Base-by-base conservation (phyloP, 2,797 vertebrate species). In the Carduelis carduelis region DNA sequence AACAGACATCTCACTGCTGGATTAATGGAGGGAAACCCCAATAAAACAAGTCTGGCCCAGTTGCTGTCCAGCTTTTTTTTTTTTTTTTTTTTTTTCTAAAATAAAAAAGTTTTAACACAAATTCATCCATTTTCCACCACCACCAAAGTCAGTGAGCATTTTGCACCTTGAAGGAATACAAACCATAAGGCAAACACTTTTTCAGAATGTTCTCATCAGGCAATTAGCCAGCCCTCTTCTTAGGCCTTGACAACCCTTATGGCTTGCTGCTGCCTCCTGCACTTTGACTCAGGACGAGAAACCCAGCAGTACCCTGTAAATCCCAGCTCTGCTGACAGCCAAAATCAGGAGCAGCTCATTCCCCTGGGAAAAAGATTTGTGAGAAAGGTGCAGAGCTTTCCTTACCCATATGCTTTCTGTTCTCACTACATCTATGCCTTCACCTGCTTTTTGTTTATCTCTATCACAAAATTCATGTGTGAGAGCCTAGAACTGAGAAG, bases 351-450 rank as follows among this genome's bases (percentile, higher is more conserved):
- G 66, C 93, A 95, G 85, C 64, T 84, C 93, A 57, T 94, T 95
- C 91, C 77, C 83, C n/a, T 74, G 80, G 87, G 90, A 70, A 93
- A 91, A 91, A 82, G 85, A 72, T 79, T 88, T 93, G 72, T 80
- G 74, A 76, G 74, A 87, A 95, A 94, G 95, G 92, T 97, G 93
- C 87, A 86, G 82, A 92, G 80, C 70, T 89, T 50, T 84, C 74
- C 76, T 84, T 88, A 83, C 75, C 65, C 96, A 96, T 95, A 61
- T 87, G 95, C 90, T 95, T 95, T 94, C 77, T 91, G 72, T 90
- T 95, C 89, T 95, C 91, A 95, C 95, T 87, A 94, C 78, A 91
- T 94, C 88, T 86, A 88, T 78, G 90, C 60, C 60, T 90, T 94
- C 91, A 93, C 92, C 94, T 93, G 89, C 61, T 95, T 97, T 95